Percentiles rank a stretch among this genome's conserved stretches.
These are phyloP conservation scores for Oscheius sp. DNA, from an alignment of 2,888 invertebrate species.

Conservation along the genomic window DNA sequence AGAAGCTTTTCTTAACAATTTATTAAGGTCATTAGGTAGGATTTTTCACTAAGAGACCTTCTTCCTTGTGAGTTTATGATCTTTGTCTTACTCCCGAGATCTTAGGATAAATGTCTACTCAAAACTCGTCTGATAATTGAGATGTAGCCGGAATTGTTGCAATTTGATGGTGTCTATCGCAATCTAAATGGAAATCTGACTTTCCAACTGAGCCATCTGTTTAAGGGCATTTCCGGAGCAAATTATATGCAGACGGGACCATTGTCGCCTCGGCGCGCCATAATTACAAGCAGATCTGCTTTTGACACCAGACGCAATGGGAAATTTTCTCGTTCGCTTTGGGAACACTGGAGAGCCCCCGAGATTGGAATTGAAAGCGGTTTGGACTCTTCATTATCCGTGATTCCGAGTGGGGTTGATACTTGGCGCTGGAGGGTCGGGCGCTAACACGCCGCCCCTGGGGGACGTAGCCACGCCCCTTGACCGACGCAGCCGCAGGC, in stretches of 20 bases:
- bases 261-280: slow-evolving; percentile 3
- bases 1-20: too few relatives aligned
- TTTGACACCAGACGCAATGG: background rate
- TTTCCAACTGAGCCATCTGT: slow-evolving; percentile 26
- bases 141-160: background rate
- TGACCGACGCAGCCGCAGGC: slow-evolving; percentile 31
- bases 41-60: too few relatives aligned
- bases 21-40: too few relatives aligned
- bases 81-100: too few relatives aligned
- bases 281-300: slow-evolving; percentile 16
- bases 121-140: too few relatives aligned
- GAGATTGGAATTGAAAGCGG: background rate
- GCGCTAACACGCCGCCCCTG: slow-evolving; percentile 31
- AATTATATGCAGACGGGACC: slow-evolving; percentile 18
- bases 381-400: slow-evolving; percentile 27
- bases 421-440: slow-evolving; percentile 29
- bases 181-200: slow-evolving; percentile 22
- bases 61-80: too few relatives aligned
- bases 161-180: background rate
- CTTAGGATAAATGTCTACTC: too few relatives aligned
- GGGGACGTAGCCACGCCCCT: slow-evolving; percentile 24
- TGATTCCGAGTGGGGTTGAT: slow-evolving; percentile 29
- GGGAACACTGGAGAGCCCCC: slow-evolving; percentile 2
- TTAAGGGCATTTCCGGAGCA: slow-evolving; percentile 15
- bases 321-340: background rate